Evolutionary conservation across 2,113 vertebrate species (phyloP).

Genomic region (Silurus glanis): DNA sequence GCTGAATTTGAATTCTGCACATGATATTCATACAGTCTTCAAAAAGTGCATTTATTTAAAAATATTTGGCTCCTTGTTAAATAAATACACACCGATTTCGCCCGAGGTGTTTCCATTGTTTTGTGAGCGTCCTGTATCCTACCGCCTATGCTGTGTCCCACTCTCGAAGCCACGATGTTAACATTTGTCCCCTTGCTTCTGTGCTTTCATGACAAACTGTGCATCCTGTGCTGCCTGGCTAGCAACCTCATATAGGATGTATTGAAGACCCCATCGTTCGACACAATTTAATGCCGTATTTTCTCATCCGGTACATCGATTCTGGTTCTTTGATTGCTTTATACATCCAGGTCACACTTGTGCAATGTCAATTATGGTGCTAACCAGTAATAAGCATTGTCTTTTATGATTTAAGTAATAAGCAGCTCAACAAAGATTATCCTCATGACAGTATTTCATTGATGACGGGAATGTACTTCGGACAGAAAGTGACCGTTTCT

Average conservation of each 20-base stretch:
- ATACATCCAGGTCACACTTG: conserved; percentile 19
- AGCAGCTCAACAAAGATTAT: conserved; percentile 12
- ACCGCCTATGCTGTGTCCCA: not conserved
- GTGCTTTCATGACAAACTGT: not conserved
- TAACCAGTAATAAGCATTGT: conserved; percentile 41
- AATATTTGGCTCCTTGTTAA: not conserved
- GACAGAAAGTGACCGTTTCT: not conserved
- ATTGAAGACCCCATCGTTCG: not conserved
- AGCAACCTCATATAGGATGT: conserved; percentile 12
- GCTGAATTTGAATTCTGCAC: not conserved
- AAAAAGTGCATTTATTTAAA: not conserved
- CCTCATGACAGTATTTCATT: conserved; percentile 14
- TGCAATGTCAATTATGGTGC: conserved; percentile 44
- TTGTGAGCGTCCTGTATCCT: conserved; percentile 6
- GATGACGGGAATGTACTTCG: not conserved
- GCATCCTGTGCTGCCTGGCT: not conserved
- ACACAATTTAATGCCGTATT: not conserved
- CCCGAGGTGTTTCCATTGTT: conserved; percentile 26
- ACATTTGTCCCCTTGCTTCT: not conserved
- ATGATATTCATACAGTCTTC: not conserved
- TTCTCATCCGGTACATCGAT: not conserved
- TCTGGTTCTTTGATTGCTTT: not conserved
- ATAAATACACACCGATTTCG: not conserved
- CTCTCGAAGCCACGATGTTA: not conserved
- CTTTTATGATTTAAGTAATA: conserved; percentile 19